Percentiles rank a stretch among this genome's conserved stretches.
Evolutionary conservation across 2,113 vertebrate species (phyloP).

Genomic region (Alosa alosa): DNA sequence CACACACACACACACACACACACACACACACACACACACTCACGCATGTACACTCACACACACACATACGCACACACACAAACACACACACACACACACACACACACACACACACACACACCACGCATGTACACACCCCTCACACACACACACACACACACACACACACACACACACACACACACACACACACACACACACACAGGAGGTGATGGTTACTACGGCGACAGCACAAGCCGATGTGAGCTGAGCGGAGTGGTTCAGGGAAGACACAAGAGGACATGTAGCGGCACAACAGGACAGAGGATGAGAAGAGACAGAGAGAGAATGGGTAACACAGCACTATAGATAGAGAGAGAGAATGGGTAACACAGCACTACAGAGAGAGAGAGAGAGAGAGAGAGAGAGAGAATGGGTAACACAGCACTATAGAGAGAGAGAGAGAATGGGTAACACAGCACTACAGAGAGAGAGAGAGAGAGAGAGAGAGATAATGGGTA

Average conservation of each 20-base stretch:
- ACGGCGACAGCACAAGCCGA: background rate
- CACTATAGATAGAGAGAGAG: background rate
- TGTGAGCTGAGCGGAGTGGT: background rate
- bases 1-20: conserved; percentile 2
- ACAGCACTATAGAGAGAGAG: too few species aligned
- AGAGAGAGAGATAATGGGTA: too few species aligned
- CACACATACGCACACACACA: background rate
- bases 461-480: too few species aligned
- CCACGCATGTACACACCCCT: too few species aligned
- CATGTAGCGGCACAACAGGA: background rate
- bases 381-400: too few species aligned
- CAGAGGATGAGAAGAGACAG: background rate
- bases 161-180: background rate
- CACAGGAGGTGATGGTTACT: background rate
- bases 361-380: too few species aligned
- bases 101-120: too few species aligned
- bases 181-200: background rate
- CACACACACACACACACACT: too few species aligned
- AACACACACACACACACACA: background rate
- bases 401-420: too few species aligned
- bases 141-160: too few species aligned
- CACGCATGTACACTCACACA: too few species aligned
- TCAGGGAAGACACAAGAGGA: background rate
- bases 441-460: too few species aligned
- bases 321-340: background rate